Evolutionary conservation across 2,888 invertebrate species (phyloP).

Genomic region (Lasioglossum oenotherae): DNA sequence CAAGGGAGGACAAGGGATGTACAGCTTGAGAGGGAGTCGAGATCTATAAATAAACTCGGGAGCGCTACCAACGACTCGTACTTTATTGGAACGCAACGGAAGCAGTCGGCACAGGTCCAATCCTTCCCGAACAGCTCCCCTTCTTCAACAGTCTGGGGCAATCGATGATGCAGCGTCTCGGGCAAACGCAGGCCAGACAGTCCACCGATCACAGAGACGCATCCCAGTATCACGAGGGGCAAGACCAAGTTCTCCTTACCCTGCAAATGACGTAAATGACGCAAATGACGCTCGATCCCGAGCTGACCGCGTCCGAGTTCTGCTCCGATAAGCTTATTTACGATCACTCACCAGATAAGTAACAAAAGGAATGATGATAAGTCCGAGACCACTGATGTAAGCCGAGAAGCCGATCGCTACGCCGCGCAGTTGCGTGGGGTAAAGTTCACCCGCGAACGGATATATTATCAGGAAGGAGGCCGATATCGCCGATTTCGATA

Average conservation of each 20-base stretch:
- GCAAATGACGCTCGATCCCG: constrained; percentile 2
- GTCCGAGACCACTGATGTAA: constrained; percentile 94
- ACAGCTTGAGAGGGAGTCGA: not conserved
- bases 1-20: not conserved
- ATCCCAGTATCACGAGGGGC: constrained; percentile 94
- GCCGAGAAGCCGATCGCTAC: constrained; percentile 96
- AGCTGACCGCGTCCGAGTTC: not conserved
- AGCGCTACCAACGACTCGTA: constrained; percentile 77
- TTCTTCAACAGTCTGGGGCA: constrained; percentile 95
- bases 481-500: constrained; percentile 95
- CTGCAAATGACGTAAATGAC: constrained; percentile 83
- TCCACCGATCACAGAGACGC: constrained; percentile 92
- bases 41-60: not conserved
- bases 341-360: constrained; percentile 92
- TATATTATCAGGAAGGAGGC: constrained; percentile 96
- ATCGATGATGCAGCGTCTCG: constrained; percentile 92
- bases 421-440: constrained; percentile 95
- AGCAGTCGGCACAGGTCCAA: constrained; percentile 91
- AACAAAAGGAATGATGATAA: constrained; percentile 95
- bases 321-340: constrained; percentile 22
- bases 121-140: constrained; percentile 94
- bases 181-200: constrained; percentile 92
- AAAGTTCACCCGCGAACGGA: constrained; percentile 96
- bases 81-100: constrained; percentile 90
- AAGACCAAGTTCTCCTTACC: constrained; percentile 93